Conservation (phyloP, 2,888 invertebrate species). For the Thysanoteuthis rhombus region DNA sequence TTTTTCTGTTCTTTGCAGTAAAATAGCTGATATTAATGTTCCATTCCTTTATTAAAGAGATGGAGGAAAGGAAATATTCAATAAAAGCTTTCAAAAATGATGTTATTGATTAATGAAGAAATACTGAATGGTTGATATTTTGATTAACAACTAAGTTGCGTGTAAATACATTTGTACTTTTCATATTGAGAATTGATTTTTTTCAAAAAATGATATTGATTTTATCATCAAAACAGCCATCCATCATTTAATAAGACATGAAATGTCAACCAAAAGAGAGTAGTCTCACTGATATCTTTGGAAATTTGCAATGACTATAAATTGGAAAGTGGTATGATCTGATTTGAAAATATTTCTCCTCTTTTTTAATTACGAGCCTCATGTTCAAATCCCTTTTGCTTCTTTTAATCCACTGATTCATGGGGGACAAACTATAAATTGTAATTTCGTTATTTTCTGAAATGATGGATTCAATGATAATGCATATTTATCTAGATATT, state of each 20-base stretch:
- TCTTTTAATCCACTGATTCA: too few relatives aligned
- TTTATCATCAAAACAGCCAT: not conserved
- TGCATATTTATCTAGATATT: too few relatives aligned
- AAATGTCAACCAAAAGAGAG: not conserved
- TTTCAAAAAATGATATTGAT: not conserved
- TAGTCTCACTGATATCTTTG: not conserved
- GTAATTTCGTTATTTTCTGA: too few relatives aligned
- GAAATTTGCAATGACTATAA: not conserved
- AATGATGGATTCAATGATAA: too few relatives aligned
- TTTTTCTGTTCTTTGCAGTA: not conserved
- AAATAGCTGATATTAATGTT: not conserved
- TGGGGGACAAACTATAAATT: too few relatives aligned
- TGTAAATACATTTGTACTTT: not conserved
- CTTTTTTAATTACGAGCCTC: too few relatives aligned
- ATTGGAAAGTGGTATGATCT: too few relatives aligned
- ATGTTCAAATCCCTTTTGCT: too few relatives aligned
- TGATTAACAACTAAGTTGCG: not conserved
- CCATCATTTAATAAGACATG: not conserved
- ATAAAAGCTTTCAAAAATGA: not conserved
- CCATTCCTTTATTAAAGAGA: not conserved
- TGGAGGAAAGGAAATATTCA: not conserved
- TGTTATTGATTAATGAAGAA: not conserved
- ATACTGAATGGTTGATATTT: not conserved
- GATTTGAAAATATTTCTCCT: too few relatives aligned
- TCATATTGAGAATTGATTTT: not conserved